Conservation (phyloP, 2,113 vertebrate species). For the Oreochromis niloticus region DNA sequence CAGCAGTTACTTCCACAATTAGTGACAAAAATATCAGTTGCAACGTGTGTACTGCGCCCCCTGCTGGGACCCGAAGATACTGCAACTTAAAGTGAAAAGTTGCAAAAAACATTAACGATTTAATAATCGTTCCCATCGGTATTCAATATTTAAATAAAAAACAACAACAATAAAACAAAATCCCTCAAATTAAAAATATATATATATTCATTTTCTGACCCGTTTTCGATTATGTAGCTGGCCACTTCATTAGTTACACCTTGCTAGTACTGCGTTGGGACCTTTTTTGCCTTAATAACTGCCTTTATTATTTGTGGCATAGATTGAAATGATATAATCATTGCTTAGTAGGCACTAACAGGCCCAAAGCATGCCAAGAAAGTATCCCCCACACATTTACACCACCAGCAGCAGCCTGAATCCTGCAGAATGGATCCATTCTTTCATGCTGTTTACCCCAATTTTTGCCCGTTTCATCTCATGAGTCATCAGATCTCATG, state of each 20-base stretch:
- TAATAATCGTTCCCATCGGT: background rate
- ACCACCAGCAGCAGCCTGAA: background rate
- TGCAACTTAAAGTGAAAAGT: background rate
- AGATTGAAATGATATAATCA: background rate
- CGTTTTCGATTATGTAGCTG: background rate
- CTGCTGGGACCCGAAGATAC: accelerated
- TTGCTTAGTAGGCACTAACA: background rate
- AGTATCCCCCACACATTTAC: background rate
- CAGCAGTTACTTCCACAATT: background rate
- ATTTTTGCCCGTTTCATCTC: background rate
- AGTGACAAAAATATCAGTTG: background rate
- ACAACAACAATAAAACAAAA: background rate
- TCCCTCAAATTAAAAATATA: background rate
- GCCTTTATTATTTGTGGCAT: background rate
- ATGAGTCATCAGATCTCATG: background rate
- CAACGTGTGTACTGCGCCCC: background rate
- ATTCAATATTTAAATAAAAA: background rate
- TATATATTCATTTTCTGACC: background rate
- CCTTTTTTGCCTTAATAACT: background rate
- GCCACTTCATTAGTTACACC: background rate
- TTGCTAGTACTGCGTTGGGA: background rate
- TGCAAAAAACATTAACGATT: background rate
- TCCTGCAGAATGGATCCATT: background rate
- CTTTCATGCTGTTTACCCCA: background rate
- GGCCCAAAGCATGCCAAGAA: background rate